These are phyloP conservation scores for Leucopsar rothschildi DNA, from an alignment of 2,113 vertebrate genomes.

Conservation along the genomic window DNA sequence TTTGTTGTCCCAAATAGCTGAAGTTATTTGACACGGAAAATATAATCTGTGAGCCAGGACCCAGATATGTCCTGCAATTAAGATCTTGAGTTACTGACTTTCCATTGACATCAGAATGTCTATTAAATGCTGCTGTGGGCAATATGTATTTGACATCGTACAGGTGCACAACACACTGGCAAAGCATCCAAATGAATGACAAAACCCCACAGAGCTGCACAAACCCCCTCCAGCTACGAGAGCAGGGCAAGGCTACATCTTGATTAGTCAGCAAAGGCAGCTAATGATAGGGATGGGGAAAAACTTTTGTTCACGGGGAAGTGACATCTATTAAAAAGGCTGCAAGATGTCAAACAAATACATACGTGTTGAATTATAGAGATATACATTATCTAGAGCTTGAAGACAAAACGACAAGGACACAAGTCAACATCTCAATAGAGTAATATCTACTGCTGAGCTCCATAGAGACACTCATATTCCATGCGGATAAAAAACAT, in stretches of 20 bases:
- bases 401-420: background rate
- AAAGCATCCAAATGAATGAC: background rate
- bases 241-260: background rate
- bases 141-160: slow-evolving; percentile 29
- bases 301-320: background rate
- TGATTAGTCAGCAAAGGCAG: background rate
- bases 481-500: fast-evolving
- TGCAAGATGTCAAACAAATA: background rate
- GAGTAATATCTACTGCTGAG: background rate
- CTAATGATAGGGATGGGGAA: background rate
- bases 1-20: background rate
- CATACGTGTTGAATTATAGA: background rate
- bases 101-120: slow-evolving; percentile 15
- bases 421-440: background rate
- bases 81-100: slow-evolving; percentile 43
- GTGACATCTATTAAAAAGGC: background rate
- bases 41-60: background rate
- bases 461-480: fast-evolving
- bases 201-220: slow-evolving; percentile 1
- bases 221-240: background rate
- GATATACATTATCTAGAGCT: background rate
- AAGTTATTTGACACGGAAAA: slow-evolving; percentile 7
- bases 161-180: background rate
- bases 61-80: slow-evolving; percentile 22
- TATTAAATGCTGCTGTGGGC: slow-evolving; percentile 47